Percentiles rank a stretch among this genome's conserved stretches.
phyloP scores from a whole-genome alignment of 2,797 vertebrate genomes.

The Malurus leucopterus region DNA sequence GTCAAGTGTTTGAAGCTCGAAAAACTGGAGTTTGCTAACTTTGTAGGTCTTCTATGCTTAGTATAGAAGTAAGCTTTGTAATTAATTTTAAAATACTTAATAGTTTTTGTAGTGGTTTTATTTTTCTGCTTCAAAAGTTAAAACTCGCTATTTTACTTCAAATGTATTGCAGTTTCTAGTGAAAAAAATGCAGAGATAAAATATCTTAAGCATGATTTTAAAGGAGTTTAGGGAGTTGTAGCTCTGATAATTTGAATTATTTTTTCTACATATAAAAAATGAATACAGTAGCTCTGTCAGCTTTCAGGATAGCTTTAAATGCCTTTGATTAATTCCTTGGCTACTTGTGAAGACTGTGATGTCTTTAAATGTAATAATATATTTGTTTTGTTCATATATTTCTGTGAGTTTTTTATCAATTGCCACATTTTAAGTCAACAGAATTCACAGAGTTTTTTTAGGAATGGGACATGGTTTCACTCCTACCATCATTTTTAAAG shows the following conservation, averaged over 20 bases:
- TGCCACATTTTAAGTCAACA: background rate
- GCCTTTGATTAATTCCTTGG: background rate
- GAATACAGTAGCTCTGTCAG: background rate
- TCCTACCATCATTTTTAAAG: background rate
- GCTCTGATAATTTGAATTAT: background rate
- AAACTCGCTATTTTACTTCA: background rate
- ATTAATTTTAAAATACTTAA: background rate
- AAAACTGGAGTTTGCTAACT: background rate
- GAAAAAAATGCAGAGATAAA: background rate
- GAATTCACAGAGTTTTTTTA: background rate
- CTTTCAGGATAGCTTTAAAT: background rate
- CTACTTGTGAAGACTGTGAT: background rate
- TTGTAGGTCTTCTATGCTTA: background rate
- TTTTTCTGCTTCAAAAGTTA: background rate
- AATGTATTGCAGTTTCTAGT: background rate
- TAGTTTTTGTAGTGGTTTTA: background rate
- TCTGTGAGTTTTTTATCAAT: background rate
- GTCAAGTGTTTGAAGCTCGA: background rate
- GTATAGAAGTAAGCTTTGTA: background rate
- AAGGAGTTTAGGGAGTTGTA: background rate
- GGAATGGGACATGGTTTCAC: background rate
- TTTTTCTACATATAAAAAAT: background rate
- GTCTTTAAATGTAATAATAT: background rate
- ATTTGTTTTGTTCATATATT: background rate
- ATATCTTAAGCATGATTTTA: background rate